Percentiles rank a stretch among this genome's conserved stretches.
Conservation (phyloP, 2,113 vertebrate genomes). For the Mirounga angustirostris region DNA sequence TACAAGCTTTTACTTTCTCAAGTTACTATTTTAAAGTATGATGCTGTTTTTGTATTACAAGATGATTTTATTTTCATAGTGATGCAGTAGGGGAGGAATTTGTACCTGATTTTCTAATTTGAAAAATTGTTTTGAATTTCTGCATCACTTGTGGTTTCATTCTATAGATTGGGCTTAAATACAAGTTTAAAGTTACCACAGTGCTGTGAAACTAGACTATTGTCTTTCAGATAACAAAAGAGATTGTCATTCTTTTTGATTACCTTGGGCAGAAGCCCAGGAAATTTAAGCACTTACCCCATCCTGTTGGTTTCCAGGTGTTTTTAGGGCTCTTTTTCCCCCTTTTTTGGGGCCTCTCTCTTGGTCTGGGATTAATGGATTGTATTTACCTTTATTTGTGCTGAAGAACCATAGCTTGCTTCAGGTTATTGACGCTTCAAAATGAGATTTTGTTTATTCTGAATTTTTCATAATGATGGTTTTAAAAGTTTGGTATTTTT, state of each 20-base stretch:
- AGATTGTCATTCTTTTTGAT: neutral
- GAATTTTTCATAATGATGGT: neutral
- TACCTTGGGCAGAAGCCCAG: neutral
- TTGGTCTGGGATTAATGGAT: no score
- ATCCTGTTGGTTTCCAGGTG: neutral
- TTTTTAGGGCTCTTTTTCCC: neutral
- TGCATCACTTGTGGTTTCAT: neutral
- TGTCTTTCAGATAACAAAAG: neutral
- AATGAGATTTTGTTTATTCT: neutral
- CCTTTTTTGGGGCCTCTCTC: neutral
- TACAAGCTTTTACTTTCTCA: neutral
- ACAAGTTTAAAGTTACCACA: neutral
- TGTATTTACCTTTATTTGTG: neutral
- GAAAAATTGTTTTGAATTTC: neutral
- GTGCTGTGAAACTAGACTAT: neutral
- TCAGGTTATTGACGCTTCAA: neutral
- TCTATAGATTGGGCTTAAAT: neutral
- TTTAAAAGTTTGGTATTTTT: neutral
- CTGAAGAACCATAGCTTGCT: neutral
- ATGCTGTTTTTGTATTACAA: neutral
- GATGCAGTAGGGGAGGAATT: neutral
- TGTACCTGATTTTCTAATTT: neutral
- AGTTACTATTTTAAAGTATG: neutral
- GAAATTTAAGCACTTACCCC: neutral
- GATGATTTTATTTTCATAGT: neutral